Evolutionary conservation across 2,888 invertebrate genomes (phyloP), one percentile per base, ranked within the genome.

Genomic region (Eilema griseolum): DNA sequence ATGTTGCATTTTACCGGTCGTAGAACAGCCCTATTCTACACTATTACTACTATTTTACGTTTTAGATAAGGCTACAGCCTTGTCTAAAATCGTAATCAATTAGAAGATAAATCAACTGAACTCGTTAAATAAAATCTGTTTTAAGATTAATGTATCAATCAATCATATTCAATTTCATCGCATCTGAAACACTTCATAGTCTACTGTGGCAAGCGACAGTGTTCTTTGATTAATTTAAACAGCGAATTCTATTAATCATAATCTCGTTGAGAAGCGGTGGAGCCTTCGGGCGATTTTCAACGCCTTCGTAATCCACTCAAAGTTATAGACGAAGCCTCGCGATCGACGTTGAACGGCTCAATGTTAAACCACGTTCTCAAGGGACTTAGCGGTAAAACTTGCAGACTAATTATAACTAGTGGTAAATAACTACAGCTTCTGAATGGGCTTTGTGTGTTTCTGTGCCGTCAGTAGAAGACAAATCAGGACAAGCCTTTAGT

Each of bases 161-260:
- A 69, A 69, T 69, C 69, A 65, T 65, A 60, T 61, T 69, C 23
- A 66, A 33, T 56, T 66, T 65, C 61, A 67, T 52, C 46, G 20
- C 37, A 64, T 62, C 41, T 41, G 56, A 59, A 65, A 66, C 56
- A 64, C n/a, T 23, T 73, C 67, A 70, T 67, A 69, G 65, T 31
- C 61, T 14, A 70, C 31, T 63, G 66, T 64, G 33, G 60, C 26
- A 63, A 70, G 57, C 33, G 67, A 75, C 76, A 73, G 37, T 76
- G 70, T 75, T 75, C 80, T 78, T 78, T 81, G 75, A 83, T 86
- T 84, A 86, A 88, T 87, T 85, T 81, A 83, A 76, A 82, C 79
- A 75, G 82, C 77, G 82, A 87, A 89, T 87, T 86, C 82, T 87
- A 87, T 88, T 88, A 85, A 88, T 87, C 82, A 84, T 84, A 85